Percentiles rank a stretch among this genome's conserved stretches.
Conservation (phyloP, 64 coral and sea anemone species). For the Cladopsammia gracilis region DNA sequence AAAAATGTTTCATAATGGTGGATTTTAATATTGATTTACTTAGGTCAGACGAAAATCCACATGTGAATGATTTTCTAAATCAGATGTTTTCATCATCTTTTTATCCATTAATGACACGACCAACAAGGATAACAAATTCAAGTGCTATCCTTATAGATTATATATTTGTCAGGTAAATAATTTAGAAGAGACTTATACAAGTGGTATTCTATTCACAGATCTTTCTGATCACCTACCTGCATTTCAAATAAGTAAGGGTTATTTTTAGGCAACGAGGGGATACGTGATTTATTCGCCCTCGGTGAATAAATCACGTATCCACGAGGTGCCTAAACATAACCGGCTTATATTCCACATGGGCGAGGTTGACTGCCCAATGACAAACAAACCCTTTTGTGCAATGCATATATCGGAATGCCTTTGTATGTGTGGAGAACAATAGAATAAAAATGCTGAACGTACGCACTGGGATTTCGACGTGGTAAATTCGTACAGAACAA, state of each 20-base stretch:
- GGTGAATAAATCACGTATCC: too few relatives aligned
- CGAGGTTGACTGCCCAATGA: too few relatives aligned
- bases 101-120: slow-evolving; percentile 14
- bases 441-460: too few relatives aligned
- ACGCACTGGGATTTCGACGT: too few relatives aligned
- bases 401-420: too few relatives aligned
- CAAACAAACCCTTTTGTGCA: too few relatives aligned
- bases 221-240: slow-evolving; percentile 38
- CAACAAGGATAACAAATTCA: slow-evolving; percentile 23
- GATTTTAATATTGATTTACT: slow-evolving; percentile 24
- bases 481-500: too few relatives aligned
- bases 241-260: slow-evolving; percentile 34
- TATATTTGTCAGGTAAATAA: slow-evolving; percentile 29
- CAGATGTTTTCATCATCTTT: background rate
- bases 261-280: too few relatives aligned
- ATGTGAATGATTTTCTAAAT: background rate
- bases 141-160: slow-evolving; percentile 12
- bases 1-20: slow-evolving; percentile 3
- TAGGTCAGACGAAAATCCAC: background rate
- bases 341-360: too few relatives aligned
- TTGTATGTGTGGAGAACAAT: too few relatives aligned
- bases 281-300: too few relatives aligned
- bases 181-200: background rate
- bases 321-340: too few relatives aligned
- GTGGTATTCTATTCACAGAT: background rate